These are phyloP conservation scores for Mya arenaria DNA, from an alignment of 1,140 invertebrate genomes.

Conservation along the genomic window DNA sequence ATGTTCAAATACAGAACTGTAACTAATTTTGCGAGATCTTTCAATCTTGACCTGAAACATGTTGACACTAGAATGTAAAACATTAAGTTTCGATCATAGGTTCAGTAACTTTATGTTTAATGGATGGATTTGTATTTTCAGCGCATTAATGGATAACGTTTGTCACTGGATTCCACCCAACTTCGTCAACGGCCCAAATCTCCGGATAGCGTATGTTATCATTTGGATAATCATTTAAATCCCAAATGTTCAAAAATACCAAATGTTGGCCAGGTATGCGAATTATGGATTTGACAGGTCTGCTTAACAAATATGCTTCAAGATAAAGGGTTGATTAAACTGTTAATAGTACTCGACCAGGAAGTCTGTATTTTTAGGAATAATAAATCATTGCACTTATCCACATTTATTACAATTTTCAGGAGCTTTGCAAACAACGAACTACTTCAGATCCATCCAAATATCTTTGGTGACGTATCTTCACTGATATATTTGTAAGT, in stretches of 20 bases:
- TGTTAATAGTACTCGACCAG: neutral
- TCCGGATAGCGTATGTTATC: constrained; percentile 43
- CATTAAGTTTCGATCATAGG: no score
- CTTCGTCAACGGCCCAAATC: constrained; percentile 45
- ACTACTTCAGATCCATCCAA: constrained; percentile 31
- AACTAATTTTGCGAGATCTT: no score
- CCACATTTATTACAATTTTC: neutral
- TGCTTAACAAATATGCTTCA: neutral
- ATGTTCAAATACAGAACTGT: no score
- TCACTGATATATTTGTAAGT: constrained; percentile 53
- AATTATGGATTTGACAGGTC: neutral
- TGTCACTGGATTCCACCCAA: constrained; percentile 43
- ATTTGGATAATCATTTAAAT: neutral
- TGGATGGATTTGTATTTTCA: no score
- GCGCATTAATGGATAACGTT: constrained; percentile 48
- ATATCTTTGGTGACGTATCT: constrained; percentile 48
- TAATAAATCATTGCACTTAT: neutral
- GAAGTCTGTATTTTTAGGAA: neutral
- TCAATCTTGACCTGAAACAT: no score
- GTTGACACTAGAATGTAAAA: no score
- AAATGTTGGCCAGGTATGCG: neutral
- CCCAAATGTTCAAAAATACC: neutral
- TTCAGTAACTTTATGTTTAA: no score
- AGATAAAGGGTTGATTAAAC: neutral
- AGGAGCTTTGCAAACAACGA: constrained; percentile 54